Evolutionary conservation across 2,113 vertebrate genomes (phyloP).

Genomic region (Isurus oxyrinchus): DNA sequence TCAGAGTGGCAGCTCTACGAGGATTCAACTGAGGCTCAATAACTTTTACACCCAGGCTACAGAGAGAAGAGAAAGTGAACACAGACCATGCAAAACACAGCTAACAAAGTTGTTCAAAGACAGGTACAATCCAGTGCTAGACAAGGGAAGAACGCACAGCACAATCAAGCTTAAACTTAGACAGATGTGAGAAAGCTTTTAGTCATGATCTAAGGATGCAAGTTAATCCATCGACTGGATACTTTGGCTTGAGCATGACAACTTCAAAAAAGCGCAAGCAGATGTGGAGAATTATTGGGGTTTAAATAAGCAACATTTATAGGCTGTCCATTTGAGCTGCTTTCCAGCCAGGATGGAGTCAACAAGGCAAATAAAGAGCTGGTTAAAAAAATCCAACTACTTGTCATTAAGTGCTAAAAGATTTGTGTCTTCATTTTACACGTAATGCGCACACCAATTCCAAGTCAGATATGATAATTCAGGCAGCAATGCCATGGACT

Average conservation of each 20-base stretch:
- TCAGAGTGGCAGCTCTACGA: conserved; percentile 87
- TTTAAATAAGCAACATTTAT: neutral
- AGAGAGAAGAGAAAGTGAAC: conserved; percentile 67
- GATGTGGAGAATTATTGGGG: neutral
- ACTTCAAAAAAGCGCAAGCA: neutral
- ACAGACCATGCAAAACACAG: conserved; percentile 48
- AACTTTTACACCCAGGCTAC: conserved; percentile 90
- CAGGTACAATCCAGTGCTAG: neutral
- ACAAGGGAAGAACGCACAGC: conserved; percentile 11
- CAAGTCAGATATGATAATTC: neutral
- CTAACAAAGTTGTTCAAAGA: neutral
- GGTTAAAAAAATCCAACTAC: neutral
- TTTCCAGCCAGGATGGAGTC: neutral
- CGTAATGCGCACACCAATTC: neutral
- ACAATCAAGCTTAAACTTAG: neutral
- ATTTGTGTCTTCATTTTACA: neutral
- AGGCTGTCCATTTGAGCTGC: neutral
- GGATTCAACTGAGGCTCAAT: conserved; percentile 71
- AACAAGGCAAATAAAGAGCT: neutral
- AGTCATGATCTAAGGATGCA: neutral
- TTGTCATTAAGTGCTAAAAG: neutral
- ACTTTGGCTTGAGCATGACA: conserved; percentile 3
- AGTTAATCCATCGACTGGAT: neutral
- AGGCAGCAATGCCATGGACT: neutral
- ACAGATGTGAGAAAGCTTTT: neutral